A percentile compares a stretch with the other conserved stretches of the same genome.
These are phyloP conservation scores for Tetheella fluctuosa DNA, from an alignment of 2,888 invertebrate species.

Conservation along the genomic window DNA sequence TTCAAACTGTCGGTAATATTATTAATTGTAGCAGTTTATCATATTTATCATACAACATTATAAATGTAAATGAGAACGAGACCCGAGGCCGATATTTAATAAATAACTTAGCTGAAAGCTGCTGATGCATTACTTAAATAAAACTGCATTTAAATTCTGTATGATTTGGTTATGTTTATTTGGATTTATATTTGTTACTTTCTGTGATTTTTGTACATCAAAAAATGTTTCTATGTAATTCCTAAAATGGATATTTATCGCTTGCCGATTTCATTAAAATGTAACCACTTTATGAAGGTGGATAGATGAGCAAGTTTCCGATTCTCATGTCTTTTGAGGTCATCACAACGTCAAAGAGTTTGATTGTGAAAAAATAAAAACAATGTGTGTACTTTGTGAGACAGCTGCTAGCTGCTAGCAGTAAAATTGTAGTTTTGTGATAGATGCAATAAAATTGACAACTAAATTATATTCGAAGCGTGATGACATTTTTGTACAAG, in stretches of 20 bases:
- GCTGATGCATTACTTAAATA: conserved; percentile 68
- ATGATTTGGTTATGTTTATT: conserved; percentile 65
- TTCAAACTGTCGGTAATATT: not conserved
- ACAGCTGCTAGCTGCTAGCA: conserved; percentile 79
- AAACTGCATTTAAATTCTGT: conserved; percentile 64
- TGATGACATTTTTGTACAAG: conserved; percentile 76
- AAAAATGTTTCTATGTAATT: conserved; percentile 42
- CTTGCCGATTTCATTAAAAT: conserved; percentile 29
- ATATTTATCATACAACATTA: conserved; percentile 14
- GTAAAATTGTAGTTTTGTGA: conserved; percentile 81
- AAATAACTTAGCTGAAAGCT: conserved; percentile 67
- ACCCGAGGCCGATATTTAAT: conserved; percentile 45
- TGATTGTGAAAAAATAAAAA: conserved; percentile 51
- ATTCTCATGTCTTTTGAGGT: conserved; percentile 47
- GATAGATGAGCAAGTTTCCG: conserved; percentile 30
- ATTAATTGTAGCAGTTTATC: not conserved
- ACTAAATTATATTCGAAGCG: conserved; percentile 65
- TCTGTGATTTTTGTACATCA: conserved; percentile 38
- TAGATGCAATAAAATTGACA: conserved; percentile 81
- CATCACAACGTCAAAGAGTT: conserved; percentile 58
- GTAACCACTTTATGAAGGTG: conserved; percentile 58
- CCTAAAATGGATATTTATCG: conserved; percentile 46
- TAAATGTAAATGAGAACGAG: conserved; percentile 30
- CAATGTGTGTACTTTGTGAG: conserved; percentile 63
- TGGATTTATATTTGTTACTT: conserved; percentile 63